Base-by-base conservation (phyloP, 1,140 invertebrate genomes). In the Asbolus verrucosus region DNA sequence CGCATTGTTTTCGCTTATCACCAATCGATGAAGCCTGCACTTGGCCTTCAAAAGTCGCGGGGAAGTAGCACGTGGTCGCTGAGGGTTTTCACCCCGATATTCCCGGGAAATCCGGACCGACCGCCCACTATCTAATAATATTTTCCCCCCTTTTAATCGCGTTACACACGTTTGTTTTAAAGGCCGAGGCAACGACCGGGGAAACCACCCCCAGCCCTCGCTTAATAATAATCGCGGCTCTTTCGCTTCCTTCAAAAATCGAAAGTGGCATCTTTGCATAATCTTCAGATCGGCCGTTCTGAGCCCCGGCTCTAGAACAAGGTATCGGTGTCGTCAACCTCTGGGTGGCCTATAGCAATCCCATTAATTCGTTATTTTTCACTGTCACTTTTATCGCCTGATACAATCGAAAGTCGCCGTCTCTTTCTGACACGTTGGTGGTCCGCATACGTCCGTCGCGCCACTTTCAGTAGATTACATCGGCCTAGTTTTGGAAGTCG, bases 1-100 rank as follows among this genome's bases (percentile, higher is more conserved):
- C 62, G 62, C 62, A 41, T 16, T 15, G 61, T 65, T 15, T 16
- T 33, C n/a, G 61, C 21, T 19, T 16, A 15, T 33, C 13, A 43
- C 19, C 54, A 73, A 77, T 78, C 76, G 76, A 77, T 78, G 70
- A 39, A 76, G 77, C 76, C 38, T 76, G 74, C 70, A 76, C 78
- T 79, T 79, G 78, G 75, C 78, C 78, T 79, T 79, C 74, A 75
- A 78, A 77, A 61, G 41, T 70, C 60, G 69, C 67, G 70, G 74
- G 69, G 31, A 43, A 43, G 50, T 36, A 61, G 61, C 72, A 75
- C 70, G 73, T 74, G 69, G 59, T 71, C 62, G 62, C 66, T 69
- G 54, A 54, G 69, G 73, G 46, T 71, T 76, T 75, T 71, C 69
- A 70, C 68, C 75, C 75, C 68, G 43, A 68, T 63, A 71, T 74